Evolutionary conservation across 2,797 vertebrate species (phyloP), one percentile per base, ranked within the genome.

Genomic region (Manis crassicaudata): DNA sequence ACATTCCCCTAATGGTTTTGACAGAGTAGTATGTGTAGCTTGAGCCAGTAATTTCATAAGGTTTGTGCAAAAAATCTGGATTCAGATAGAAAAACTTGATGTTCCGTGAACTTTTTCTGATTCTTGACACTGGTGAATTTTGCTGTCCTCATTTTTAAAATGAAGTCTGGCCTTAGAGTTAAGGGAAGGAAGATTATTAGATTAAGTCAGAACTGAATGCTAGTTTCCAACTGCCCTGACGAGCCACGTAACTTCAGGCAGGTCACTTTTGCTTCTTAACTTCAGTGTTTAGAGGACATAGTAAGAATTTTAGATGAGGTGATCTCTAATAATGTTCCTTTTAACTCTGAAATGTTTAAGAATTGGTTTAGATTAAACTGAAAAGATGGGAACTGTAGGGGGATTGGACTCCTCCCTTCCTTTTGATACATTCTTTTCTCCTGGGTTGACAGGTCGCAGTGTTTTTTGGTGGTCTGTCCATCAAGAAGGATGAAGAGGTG

Each of bases 401-500:
- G 29, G 29, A 20, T 10, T 16, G 54, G 46, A 52, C 2, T 35
- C 0, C 43, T 83, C 65, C 14, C 32, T 77, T 91, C 21, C 46
- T 54, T 50, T 14, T 90, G 46, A 94, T 40, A 76, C 52, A 43
- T 27, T 63, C 17, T 56, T 75, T 29, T 63, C 3, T 35, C 16
- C 21, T 70, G 58, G 10, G 12, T 73, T 62, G 65, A 62, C 93
- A 99, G 99, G 99, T 99, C 72, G 98, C 99, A 0, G 99, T 99
- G 91, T 99, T 99, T 96, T 99, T 99, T 86, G 99, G 99, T 62
- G 99, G 99, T 93, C 97, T 99, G 95, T 98, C 99, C 70, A 99
- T 99, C 96, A 99, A 99, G 98, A 99, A 99, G 97, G 99, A 99
- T 21, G 99, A 99, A 97, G 99, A 99, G 98, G 98, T 98, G 85